A percentile compares a stretch with the other conserved stretches of the same genome.
Conservation (phyloP, 2,113 vertebrate species). For the Coreoperca whiteheadi region DNA sequence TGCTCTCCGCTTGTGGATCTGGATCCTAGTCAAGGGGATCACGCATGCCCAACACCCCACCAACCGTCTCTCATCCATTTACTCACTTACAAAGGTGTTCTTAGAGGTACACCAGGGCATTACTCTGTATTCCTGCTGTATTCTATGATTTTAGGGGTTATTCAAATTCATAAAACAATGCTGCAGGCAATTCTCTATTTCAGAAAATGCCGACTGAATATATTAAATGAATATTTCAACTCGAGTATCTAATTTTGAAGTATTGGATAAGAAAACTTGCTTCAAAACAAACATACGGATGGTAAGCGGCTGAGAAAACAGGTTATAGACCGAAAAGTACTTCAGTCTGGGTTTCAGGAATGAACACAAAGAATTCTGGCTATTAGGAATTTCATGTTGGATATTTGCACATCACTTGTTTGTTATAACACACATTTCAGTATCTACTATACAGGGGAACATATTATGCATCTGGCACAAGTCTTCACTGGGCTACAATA, state of each 20-base stretch:
- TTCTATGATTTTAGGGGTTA: constrained; percentile 50
- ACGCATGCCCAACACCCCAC: constrained; percentile 53
- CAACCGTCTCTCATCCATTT: constrained; percentile 31
- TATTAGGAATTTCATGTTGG: constrained; percentile 23
- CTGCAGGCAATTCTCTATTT: constrained; percentile 57
- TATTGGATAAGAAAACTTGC: constrained; percentile 27
- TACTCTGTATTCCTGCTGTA: constrained; percentile 47
- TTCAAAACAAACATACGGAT: constrained; percentile 57
- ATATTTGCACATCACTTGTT: constrained; percentile 28
- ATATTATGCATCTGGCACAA: constrained; percentile 20
- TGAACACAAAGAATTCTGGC: constrained; percentile 18
- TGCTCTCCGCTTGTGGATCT: constrained; percentile 59
- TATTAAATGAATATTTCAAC: constrained; percentile 55
- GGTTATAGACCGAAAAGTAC: constrained; percentile 29
- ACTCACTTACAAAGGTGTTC: constrained; percentile 56
- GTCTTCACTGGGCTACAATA: constrained; percentile 17
- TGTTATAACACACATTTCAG: constrained; percentile 36
- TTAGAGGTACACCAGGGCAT: constrained; percentile 46
- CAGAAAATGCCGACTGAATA: constrained; percentile 49
- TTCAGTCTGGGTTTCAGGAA: constrained; percentile 25
- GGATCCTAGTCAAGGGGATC: constrained; percentile 66
- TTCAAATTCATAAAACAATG: constrained; percentile 64
- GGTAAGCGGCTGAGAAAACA: constrained; percentile 41
- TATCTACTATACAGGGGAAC: not conserved
- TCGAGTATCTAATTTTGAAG: constrained; percentile 52